Percentiles rank a stretch among this genome's conserved stretches.
Conservation (phyloP, 2,113 vertebrate genomes). For the Vicugna pacos region DNA sequence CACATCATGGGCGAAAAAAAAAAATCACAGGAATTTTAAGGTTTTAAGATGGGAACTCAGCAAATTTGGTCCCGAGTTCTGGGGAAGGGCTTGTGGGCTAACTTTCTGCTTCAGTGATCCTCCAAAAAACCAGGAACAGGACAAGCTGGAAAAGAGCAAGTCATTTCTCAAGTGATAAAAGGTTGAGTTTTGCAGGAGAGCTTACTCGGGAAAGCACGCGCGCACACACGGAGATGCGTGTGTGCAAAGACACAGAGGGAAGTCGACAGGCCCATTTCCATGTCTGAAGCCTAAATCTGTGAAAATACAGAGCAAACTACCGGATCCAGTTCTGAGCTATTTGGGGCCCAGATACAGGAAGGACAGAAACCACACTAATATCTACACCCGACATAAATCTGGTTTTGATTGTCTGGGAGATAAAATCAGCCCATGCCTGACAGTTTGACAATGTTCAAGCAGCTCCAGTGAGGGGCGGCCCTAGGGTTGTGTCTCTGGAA, state of each 20-base stretch:
- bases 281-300: background rate
- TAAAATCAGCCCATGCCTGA: conserved; percentile 31
- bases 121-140: background rate
- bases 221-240: background rate
- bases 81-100: background rate
- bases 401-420: background rate
- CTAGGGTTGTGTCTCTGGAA: background rate
- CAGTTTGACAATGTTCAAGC: background rate
- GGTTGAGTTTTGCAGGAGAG: background rate
- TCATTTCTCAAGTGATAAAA: background rate
- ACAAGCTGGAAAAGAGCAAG: background rate
- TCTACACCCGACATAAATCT: background rate
- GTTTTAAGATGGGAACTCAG: background rate
- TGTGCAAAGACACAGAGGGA: background rate
- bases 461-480: background rate
- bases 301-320: background rate
- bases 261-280: background rate
- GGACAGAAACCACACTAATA: background rate
- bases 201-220: background rate
- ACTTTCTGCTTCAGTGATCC: background rate
- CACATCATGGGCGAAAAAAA: background rate
- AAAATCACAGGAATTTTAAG: conserved; percentile 42
- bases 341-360: background rate
- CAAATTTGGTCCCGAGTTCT: conserved; percentile 20
- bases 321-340: conserved; percentile 38